Base-by-base conservation (phyloP, 2,113 vertebrate genomes). In the Calyptommatus sinebrachiatus region DNA sequence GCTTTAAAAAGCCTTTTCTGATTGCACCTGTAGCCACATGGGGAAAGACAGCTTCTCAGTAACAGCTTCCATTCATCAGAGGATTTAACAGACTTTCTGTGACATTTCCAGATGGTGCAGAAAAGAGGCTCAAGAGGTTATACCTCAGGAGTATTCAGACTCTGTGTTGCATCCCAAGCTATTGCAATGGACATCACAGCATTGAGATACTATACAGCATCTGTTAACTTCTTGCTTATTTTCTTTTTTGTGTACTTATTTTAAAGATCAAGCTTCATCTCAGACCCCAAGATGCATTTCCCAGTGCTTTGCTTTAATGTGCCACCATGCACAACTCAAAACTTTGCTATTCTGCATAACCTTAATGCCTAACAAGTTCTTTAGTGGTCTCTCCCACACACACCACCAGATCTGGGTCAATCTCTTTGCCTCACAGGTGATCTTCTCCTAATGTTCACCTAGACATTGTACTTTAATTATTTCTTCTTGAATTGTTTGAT, bases 361-460 rank as follows among this genome's bases (percentile, higher is more conserved):
- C 67, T 70, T 70, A 70, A 61, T n/a, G 10, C 79, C 16, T 12
- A 63, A 81, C 65, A 73, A 62, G 62, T 81, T 76, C 79, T 76
- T 81, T 81, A 75, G 69, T 75, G 69, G 69, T 76, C 35, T 46
- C 65, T 76, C 48, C 65, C 73, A 81, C 5, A 29, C 50, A 68
- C 66, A 48, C 62, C 53, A 31, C 53, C 72, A 35, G 57, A 81
- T 81, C 66, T 81, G 79, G 72, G 79, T 81, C 79, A 81, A 75
- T 81, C 79, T 66, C 70, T 81, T 81, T 81, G 50, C 66, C 53
- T 81, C 65, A 81, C 79, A 76, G 53, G 65, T 75, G 79, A 81
- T 69, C 72, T 69, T 81, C 65, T 68, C 65, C 70, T 81, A 81
- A 70, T 48, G 73, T 41, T 81, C 73, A 70, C 53, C 73, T 76